Conservation (phyloP, 2,113 vertebrate genomes). For the Synchiropus splendidus region DNA sequence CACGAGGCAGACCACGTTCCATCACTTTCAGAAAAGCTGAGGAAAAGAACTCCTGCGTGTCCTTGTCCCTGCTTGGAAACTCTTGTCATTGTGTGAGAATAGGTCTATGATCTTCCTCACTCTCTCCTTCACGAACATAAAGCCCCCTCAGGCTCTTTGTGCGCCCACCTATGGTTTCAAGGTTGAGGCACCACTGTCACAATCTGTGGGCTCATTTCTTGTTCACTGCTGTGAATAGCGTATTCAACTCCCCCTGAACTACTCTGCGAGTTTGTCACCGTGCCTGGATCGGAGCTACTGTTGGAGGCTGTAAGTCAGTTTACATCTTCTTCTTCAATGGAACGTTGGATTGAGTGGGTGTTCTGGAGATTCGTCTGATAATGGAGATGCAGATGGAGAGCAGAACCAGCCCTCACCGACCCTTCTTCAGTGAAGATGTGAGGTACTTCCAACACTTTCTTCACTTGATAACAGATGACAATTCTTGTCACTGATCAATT, state of each 20-base stretch:
- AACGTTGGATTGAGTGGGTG: too few relatives aligned
- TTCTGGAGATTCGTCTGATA: too few relatives aligned
- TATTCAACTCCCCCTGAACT: constrained; percentile 32
- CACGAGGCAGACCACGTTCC: constrained; percentile 4
- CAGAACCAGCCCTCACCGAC: background rate
- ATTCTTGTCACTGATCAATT: too few relatives aligned
- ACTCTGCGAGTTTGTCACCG: constrained; percentile 26
- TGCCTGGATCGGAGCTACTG: constrained; percentile 20
- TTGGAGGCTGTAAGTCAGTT: constrained; percentile 15
- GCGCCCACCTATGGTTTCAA: constrained; percentile 55
- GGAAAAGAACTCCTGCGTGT: constrained; percentile 29
- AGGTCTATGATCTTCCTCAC: constrained; percentile 45
- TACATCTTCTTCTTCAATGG: constrained; percentile 2
- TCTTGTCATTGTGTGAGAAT: constrained; percentile 32
- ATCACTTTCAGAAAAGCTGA: constrained; percentile 11
- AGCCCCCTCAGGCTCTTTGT: constrained; percentile 43
- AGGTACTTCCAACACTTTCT: too few relatives aligned
- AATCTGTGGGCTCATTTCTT: constrained; percentile 16
- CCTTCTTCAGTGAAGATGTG: background rate
- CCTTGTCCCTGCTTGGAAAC: constrained; percentile 37
- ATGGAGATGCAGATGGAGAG: background rate
- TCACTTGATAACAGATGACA: too few relatives aligned
- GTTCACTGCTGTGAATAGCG: constrained; percentile 25
- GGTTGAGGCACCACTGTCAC: constrained; percentile 47
- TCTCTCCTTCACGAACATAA: constrained; percentile 35